These are phyloP conservation scores for Rhyacichthys aspro DNA, from an alignment of 2,797 vertebrate species.

Conservation along the genomic window DNA sequence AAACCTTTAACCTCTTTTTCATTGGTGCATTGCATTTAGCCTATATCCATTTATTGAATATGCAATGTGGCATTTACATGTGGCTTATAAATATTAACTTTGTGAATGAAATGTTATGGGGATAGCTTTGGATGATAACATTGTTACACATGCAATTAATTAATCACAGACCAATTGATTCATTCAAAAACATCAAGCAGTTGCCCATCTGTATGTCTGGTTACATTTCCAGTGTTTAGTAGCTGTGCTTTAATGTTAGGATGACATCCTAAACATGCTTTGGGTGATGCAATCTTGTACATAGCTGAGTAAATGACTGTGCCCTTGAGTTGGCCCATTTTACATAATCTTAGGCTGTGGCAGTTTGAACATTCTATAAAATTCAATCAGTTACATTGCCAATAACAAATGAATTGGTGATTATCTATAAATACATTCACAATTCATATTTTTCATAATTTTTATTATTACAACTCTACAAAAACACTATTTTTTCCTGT, in stretches of 20 bases:
- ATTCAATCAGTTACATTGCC: too few relatives aligned
- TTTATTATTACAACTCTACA: too few relatives aligned
- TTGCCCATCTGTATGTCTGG: not conserved
- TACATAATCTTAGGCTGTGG: not conserved
- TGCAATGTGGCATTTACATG: constrained; percentile 43
- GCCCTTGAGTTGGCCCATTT: constrained; percentile 12
- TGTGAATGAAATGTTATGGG: constrained; percentile 31
- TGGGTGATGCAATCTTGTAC: not conserved
- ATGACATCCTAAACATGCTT: constrained; percentile 6
- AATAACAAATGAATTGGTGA: too few relatives aligned
- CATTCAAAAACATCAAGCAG: constrained; percentile 10
- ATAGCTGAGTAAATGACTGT: not conserved
- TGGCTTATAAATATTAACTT: constrained; percentile 43
- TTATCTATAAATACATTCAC: too few relatives aligned
- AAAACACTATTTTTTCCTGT: too few relatives aligned
- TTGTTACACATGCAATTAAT: constrained; percentile 7
- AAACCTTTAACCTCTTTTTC: constrained; percentile 23
- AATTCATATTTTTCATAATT: too few relatives aligned
- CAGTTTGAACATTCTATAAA: too few relatives aligned
- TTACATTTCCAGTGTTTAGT: constrained; percentile 7
- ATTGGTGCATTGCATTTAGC: constrained; percentile 33
- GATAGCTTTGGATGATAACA: constrained; percentile 1
- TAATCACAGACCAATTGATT: constrained; percentile 29
- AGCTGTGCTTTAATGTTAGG: constrained; percentile 7
- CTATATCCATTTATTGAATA: constrained; percentile 19